Evolutionary conservation across 2,113 vertebrate species (phyloP).

Genomic region (Danio rerio): DNA sequence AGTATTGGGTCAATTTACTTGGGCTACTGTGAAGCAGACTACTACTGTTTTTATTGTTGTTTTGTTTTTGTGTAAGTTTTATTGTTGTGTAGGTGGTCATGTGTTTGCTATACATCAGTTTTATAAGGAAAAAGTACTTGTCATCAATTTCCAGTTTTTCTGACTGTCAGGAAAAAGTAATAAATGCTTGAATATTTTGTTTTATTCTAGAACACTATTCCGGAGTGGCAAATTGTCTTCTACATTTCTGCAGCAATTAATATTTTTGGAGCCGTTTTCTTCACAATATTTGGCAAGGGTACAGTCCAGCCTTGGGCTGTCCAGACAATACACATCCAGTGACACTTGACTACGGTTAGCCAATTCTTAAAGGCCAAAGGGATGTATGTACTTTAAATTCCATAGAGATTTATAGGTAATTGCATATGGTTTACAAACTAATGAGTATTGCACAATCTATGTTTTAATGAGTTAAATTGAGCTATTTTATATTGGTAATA

Average conservation of each 20-base stretch:
- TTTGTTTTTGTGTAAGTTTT: neutral
- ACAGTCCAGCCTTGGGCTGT: constrained; percentile 91
- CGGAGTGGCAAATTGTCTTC: constrained; percentile 93
- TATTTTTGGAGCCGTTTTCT: constrained; percentile 88
- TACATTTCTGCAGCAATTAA: constrained; percentile 93
- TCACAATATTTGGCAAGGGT: constrained; percentile 84
- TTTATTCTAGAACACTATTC: constrained; percentile 85
- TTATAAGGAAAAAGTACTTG: neutral
- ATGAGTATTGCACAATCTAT: neutral
- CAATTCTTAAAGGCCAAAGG: constrained; percentile 8
- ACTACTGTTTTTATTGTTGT: too few species aligned
- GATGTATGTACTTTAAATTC: neutral
- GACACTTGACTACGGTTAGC: constrained; percentile 29
- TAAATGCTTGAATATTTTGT: constrained; percentile 3
- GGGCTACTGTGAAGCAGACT: too few species aligned
- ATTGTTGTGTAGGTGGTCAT: neutral
- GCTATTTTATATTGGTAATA: neutral
- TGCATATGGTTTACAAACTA: constrained; percentile 2
- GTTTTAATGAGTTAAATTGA: too few species aligned
- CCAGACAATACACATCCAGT: constrained; percentile 69
- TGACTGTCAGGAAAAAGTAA: neutral
- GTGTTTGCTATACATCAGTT: neutral
- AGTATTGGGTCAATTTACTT: too few species aligned
- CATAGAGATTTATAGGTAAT: neutral
- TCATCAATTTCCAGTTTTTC: neutral